These are phyloP conservation scores for Crioceris asparagi DNA, from an alignment of 2,888 invertebrate genomes.

Conservation along the genomic window DNA sequence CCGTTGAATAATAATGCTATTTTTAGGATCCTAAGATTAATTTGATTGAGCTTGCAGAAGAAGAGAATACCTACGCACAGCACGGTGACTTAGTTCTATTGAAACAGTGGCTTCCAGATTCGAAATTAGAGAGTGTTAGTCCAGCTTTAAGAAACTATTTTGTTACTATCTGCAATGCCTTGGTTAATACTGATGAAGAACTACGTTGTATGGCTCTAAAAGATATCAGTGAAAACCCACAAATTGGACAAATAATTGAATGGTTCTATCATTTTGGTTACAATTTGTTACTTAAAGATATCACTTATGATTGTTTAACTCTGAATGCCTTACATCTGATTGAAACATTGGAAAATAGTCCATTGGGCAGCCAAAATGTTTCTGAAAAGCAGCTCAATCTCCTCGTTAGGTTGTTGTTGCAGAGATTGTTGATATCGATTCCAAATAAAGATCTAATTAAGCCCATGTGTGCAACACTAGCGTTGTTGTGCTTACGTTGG, in stretches of 20 bases:
- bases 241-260: conserved; percentile 49
- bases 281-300: conserved; percentile 47
- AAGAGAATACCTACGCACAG: conserved; percentile 26
- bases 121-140: too few relatives aligned
- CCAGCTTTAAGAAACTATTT: conserved; percentile 30
- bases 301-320: conserved; percentile 34
- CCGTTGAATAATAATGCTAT: conserved; percentile 4
- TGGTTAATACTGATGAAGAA: conserved; percentile 44
- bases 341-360: conserved; percentile 47
- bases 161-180: conserved; percentile 35
- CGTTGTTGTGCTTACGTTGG: conserved; percentile 28
- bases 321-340: conserved; percentile 43
- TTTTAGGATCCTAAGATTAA: conserved; percentile 26
- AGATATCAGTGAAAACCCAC: conserved; percentile 46
- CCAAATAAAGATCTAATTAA: conserved; percentile 27
- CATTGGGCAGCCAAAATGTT: conserved; percentile 45
- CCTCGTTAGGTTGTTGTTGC: conserved; percentile 30
- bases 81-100: conserved; percentile 26
- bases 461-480: conserved; percentile 30
- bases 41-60: conserved; percentile 29
- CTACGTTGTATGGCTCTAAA: conserved; percentile 45
- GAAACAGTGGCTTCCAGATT: conserved; percentile 29
- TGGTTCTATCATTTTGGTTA: conserved; percentile 51
- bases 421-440: conserved; percentile 28
- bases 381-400: conserved; percentile 43